Evolutionary conservation across 2,888 invertebrate species (phyloP), one percentile per base, ranked within the genome.

Genomic region (Synergus itoensis): DNA sequence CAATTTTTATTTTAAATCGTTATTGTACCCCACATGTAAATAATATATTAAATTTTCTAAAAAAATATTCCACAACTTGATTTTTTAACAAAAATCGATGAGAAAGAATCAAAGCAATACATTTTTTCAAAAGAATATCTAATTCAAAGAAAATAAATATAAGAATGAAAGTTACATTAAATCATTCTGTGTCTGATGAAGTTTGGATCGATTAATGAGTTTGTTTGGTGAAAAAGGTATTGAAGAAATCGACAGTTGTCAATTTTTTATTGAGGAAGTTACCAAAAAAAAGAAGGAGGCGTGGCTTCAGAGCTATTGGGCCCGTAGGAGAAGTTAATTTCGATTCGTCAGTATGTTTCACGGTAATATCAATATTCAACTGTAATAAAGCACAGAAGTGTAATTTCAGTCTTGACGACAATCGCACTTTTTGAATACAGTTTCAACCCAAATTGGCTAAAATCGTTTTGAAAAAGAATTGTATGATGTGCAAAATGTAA

Each of bases 201-300:
- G 28, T 69, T 73, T n/a, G 73, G 53, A 53, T 53, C 73, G 18
- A 73, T 53, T 73, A 73, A 73, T 73, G 40, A 53, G 53, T 73
- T 73, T 53, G 11, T 73, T 73, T 73, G 53, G 73, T 53, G 73
- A 57, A 73, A 73, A 73, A 73, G 40, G 40, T 73, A 40, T 57
- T 73, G 53, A 73, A 73, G 53, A 73, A 73, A 73, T 73, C 73
- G 73, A 36, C 73, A 57, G 36, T 53, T 73, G 40, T 53, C 53
- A 48, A 53, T 73, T 73, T 73, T 53, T 53, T 53, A 73, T 53
- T 73, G 53, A 73, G 36, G 53, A 73, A 73, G 73, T 73, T 73
- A 36, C 53, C 69, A 45, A 48, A 69, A 45, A 73, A 53, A 53
- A 53, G 36, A 57, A 73, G 73, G 28, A 73, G n/a, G n/a, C 69